Evolutionary conservation across 2,113 vertebrate species (phyloP).

Genomic region (Brachirus orientalis): DNA sequence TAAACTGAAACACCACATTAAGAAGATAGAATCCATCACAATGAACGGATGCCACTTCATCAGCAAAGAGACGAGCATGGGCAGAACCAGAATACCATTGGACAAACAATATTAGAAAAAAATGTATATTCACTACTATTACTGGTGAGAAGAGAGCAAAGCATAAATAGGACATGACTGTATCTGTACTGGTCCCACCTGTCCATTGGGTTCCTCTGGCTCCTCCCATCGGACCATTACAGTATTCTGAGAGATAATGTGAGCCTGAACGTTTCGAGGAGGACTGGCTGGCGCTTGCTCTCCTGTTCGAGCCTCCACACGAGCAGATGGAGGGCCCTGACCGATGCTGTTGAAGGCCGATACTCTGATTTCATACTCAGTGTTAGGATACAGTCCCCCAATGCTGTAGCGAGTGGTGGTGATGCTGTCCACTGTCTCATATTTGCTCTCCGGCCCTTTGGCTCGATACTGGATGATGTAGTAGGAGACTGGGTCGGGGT

Average conservation of each 20-base stretch:
- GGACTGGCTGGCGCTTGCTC: slow-evolving; percentile 96
- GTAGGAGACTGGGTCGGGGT: slow-evolving; percentile 95
- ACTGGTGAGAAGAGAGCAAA: neutral
- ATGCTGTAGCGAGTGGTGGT: slow-evolving; percentile 99
- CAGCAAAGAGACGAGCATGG: neutral
- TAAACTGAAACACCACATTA: neutral
- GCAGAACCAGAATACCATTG: neutral
- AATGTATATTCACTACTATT: neutral
- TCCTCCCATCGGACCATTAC: slow-evolving; percentile 99
- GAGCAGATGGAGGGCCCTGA: slow-evolving; percentile 91
- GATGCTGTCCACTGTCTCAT: slow-evolving; percentile 96
- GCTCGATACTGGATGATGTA: slow-evolving; percentile 98
- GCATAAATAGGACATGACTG: neutral
- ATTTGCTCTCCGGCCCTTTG: slow-evolving; percentile 93
- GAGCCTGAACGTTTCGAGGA: slow-evolving; percentile 92
- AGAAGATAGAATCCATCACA: neutral
- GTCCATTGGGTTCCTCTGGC: slow-evolving; percentile 95
- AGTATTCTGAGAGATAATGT: slow-evolving; percentile 91
- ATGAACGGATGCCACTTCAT: neutral
- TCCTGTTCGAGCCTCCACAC: slow-evolving; percentile 92
- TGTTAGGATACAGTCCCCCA: slow-evolving; percentile 97
- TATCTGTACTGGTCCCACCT: slow-evolving; percentile 77
- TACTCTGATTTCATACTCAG: slow-evolving; percentile 96
- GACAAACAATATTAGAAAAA: neutral
- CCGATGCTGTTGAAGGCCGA: slow-evolving; percentile 97